phyloP scores from a whole-genome alignment of 2,888 invertebrate species.

The Itoplectis maculator region DNA sequence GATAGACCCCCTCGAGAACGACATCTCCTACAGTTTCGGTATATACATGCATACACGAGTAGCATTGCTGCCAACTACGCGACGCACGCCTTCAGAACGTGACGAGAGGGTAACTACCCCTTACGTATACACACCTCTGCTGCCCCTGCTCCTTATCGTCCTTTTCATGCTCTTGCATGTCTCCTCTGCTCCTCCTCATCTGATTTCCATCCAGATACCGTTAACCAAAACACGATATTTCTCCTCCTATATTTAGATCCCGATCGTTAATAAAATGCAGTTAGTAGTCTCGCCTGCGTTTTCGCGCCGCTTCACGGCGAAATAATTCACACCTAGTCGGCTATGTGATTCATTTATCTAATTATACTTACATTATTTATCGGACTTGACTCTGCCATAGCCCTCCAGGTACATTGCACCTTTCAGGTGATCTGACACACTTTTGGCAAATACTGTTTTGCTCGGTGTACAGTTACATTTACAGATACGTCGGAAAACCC shows the following conservation, averaged over 20 bases:
- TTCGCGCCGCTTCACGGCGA: not conserved
- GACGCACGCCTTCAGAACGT: conserved; percentile 62
- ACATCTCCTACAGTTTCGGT: conserved; percentile 46
- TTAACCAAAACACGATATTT: conserved; percentile 44
- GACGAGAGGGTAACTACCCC: conserved; percentile 63
- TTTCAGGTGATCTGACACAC: not conserved
- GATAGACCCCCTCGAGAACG: conserved; percentile 51
- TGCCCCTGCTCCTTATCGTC: conserved; percentile 12
- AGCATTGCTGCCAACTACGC: conserved; percentile 54
- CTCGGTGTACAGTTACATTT: no score
- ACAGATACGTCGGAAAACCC: no score
- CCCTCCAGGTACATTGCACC: not conserved
- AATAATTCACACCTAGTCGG: not conserved
- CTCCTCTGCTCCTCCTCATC: conserved; percentile 34
- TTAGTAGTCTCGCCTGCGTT: not conserved
- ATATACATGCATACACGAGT: conserved; percentile 38
- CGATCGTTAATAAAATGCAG: not conserved
- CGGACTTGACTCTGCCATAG: not conserved
- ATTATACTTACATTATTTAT: not conserved
- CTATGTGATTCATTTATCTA: not conserved
- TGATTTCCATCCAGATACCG: conserved; percentile 54
- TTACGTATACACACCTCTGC: conserved; percentile 28
- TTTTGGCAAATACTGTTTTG: no score
- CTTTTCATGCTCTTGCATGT: conserved; percentile 26
- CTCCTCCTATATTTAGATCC: conserved; percentile 2